Conservation (phyloP, 2,113 vertebrate species). For the Galeopterus variegatus region DNA sequence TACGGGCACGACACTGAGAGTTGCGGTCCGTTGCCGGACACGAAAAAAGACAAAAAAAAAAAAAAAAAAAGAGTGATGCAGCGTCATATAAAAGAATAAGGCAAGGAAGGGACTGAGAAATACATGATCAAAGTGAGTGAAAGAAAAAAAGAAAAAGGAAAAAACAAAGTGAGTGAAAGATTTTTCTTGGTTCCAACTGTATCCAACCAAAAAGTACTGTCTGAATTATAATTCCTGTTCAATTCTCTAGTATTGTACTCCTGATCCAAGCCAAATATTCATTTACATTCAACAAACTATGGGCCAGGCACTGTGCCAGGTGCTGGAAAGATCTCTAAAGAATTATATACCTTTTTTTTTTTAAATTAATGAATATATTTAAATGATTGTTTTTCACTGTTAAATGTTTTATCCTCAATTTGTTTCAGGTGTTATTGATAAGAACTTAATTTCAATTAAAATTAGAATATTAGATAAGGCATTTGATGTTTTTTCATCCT, state of each 20-base stretch:
- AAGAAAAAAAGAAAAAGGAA: background rate
- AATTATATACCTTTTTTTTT: constrained; percentile 14
- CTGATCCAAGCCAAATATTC: background rate
- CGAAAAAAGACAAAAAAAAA: no score
- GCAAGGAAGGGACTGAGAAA: background rate
- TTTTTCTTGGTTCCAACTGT: background rate
- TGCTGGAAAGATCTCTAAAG: background rate
- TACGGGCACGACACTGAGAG: no score
- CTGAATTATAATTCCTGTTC: background rate
- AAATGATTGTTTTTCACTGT: background rate
- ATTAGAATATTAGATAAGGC: background rate
- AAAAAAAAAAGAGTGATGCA: background rate
- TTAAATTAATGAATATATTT: background rate
- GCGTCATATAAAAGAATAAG: background rate
- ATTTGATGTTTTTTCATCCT: background rate
- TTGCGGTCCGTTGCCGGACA: no score
- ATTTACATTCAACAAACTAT: background rate
- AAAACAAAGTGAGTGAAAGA: background rate
- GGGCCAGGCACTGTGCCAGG: background rate
- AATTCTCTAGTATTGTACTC: background rate
- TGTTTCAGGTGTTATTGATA: background rate
- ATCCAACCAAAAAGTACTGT: background rate
- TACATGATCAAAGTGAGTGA: background rate
- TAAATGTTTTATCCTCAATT: constrained; percentile 5
- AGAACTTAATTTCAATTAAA: constrained; percentile 33